These are phyloP conservation scores for Oplegnathus fasciatus DNA, from an alignment of 2,113 vertebrate species.

Conservation along the genomic window DNA sequence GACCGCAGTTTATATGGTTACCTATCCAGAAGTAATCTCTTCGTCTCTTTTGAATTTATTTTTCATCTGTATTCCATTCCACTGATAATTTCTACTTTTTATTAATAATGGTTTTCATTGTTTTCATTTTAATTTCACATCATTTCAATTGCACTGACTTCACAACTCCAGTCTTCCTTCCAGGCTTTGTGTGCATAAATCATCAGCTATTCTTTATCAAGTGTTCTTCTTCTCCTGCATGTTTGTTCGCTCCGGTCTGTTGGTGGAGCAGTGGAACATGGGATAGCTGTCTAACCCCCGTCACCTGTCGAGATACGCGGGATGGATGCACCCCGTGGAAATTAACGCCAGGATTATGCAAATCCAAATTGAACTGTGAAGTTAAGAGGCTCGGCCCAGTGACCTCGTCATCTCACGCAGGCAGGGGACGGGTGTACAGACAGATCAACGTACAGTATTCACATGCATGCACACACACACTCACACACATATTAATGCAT, in stretches of 20 bases:
- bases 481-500: neutral
- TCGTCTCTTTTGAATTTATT: slow-evolving; percentile 6
- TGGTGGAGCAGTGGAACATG: slow-evolving; percentile 56
- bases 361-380: slow-evolving; percentile 82
- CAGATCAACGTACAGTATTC: slow-evolving; percentile 41
- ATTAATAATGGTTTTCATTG: neutral
- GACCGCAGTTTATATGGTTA: neutral
- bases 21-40: slow-evolving; percentile 6
- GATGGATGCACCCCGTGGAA: slow-evolving; percentile 69
- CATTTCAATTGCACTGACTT: slow-evolving; percentile 7
- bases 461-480: neutral
- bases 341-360: slow-evolving; percentile 81
- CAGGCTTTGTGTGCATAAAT: slow-evolving; percentile 21
- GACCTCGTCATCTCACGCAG: slow-evolving; percentile 72
- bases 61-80: neutral
- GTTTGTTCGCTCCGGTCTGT: slow-evolving; percentile 38
- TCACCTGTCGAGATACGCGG: slow-evolving; percentile 75
- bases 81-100: neutral
- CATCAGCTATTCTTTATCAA: neutral
- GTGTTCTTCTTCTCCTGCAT: neutral
- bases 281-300: slow-evolving; percentile 67
- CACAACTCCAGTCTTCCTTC: neutral
- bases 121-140: slow-evolving; percentile 19
- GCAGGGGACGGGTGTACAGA: slow-evolving; percentile 20
- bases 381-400: slow-evolving; percentile 76